Evolutionary conservation across 2,888 invertebrate species (phyloP), one percentile per base, ranked within the genome.

Genomic region (Eristalis arbustorum): DNA sequence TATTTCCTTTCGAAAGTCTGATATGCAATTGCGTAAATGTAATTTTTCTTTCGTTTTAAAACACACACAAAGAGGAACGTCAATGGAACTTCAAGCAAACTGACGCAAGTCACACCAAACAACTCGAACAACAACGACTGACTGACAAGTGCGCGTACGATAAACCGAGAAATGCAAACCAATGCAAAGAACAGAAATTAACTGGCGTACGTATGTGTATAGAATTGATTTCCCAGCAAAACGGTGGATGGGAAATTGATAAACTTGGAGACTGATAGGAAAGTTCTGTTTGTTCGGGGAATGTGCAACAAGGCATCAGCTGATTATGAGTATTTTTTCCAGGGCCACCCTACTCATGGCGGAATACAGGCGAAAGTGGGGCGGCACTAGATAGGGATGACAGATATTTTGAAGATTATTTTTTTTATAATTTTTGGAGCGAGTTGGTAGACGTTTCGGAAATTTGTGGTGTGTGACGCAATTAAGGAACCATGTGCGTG

Each of bases 21-120:
- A 18, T 49, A 49, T 49, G 61, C 42, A 56, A 61, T 71, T 81
- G 68, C 64, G 59, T 75, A 75, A 64, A 57, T 40, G 1, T 28
- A 40, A 59, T 59, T 64, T 63, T 42, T 3, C 25, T 25, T 31
- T 61, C 34, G 8, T 82, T 34, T 11, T 49, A 13, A 42, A 37
- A 34, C 40, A 13, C 25, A 34, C 61, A 80, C 84, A 84, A 84
- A 80, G 72, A 76, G n/a, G 25, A 84, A 71, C 63, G 67, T 74
- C 74, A 74, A 13, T 34, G 34, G 40, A n/a, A 59, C 62, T 28
- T 13, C 1, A 59, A 28, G 25, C 11, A 22, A 63, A n/a, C 34
- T 34, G 10, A 34, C n/a, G 0, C 10, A 34, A 34, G 8, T 64
- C 18, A 64, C 31, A 22, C 18, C 37, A 22, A 61, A 63, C 8